Conservation (phyloP, 2,888 invertebrate species). For the Crematogaster levior region DNA sequence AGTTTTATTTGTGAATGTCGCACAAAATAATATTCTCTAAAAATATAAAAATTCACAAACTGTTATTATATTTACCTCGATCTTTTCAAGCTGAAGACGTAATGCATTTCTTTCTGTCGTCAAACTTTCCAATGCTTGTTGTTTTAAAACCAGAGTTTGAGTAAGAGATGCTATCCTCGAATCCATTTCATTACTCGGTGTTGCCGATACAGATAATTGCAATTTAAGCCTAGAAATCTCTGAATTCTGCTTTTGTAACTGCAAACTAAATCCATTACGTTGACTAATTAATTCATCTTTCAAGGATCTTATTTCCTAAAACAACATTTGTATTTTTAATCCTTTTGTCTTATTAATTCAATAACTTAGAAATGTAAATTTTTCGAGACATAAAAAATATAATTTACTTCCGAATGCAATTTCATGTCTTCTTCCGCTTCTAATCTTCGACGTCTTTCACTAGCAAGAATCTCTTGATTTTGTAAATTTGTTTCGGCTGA, state of each 20-base stretch:
- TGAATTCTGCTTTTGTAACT: slow-evolving; percentile 87
- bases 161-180: slow-evolving; percentile 87
- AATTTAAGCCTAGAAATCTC: slow-evolving; percentile 87
- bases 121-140: slow-evolving; percentile 93
- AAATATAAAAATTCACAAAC: background rate
- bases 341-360: slow-evolving; percentile 17
- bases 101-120: slow-evolving; percentile 95
- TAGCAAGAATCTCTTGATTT: slow-evolving; percentile 82
- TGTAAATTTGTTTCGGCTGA: slow-evolving; percentile 83
- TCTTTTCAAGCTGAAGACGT: slow-evolving; percentile 93
- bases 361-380: background rate
- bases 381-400: background rate
- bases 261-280: slow-evolving; percentile 85
- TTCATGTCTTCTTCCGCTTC: slow-evolving; percentile 86
- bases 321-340: slow-evolving; percentile 43
- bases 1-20: slow-evolving; percentile 1
- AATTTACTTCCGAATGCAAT: slow-evolving; percentile 78
- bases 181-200: slow-evolving; percentile 83
- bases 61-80: slow-evolving; percentile 88
- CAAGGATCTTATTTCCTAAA: slow-evolving; percentile 87
- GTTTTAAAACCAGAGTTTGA: slow-evolving; percentile 94
- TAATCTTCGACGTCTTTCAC: slow-evolving; percentile 84
- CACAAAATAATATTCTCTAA: background rate
- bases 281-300: slow-evolving; percentile 87
- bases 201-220: slow-evolving; percentile 86